phyloP scores from a whole-genome alignment of 2,888 invertebrate species.

The Tanytarsus gracilentus region DNA sequence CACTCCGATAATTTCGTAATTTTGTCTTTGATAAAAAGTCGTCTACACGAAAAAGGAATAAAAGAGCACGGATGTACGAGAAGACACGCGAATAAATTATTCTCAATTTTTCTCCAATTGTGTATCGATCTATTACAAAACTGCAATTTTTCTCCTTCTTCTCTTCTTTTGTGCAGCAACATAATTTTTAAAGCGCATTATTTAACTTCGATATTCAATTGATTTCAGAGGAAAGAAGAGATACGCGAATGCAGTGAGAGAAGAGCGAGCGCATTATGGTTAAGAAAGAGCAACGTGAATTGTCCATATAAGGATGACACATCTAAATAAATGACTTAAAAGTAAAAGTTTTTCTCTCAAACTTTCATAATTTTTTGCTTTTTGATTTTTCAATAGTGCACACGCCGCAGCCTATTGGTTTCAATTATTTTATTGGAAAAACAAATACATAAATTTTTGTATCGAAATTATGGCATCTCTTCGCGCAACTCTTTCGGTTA shows the following conservation, averaged over 20 bases:
- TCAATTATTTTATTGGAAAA: too few relatives aligned
- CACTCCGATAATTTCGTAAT: too few relatives aligned
- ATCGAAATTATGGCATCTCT: slow-evolving; percentile 22
- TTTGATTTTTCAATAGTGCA: slow-evolving; percentile 15
- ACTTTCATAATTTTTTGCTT: slow-evolving; percentile 28
- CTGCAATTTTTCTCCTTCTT: neutral
- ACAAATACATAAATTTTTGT: slow-evolving; percentile 17
- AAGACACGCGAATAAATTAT: neutral
- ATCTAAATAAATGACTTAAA: slow-evolving; percentile 28
- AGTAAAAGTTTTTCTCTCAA: slow-evolving; percentile 21
- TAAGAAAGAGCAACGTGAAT: slow-evolving; percentile 25
- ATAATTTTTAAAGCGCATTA: neutral
- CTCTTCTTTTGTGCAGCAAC: neutral
- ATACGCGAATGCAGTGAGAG: neutral
- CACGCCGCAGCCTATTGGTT: slow-evolving; percentile 1
- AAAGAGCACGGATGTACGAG: too few relatives aligned
- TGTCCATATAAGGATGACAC: slow-evolving; percentile 28
- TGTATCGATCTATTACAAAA: slow-evolving; percentile 1
- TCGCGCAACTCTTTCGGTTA: neutral
- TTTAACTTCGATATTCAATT: neutral
- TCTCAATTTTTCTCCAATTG: neutral
- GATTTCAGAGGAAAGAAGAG: too few relatives aligned
- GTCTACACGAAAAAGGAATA: too few relatives aligned
- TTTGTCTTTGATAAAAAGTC: too few relatives aligned
- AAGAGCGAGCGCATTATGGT: slow-evolving; percentile 16